Evolutionary conservation across 2,888 invertebrate genomes (phyloP).

Genomic region (Notocelia uddmanniana): DNA sequence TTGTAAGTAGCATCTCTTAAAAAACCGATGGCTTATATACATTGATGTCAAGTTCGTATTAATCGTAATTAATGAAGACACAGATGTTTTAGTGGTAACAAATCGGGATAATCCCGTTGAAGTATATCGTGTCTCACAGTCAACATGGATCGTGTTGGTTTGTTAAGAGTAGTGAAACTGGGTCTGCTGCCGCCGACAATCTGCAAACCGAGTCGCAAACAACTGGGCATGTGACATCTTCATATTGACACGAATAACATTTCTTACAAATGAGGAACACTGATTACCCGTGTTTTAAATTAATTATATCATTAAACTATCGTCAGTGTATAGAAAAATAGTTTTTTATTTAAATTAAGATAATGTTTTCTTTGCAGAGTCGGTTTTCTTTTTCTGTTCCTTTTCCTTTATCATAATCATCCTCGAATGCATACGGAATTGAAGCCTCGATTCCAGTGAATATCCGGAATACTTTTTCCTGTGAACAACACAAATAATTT

Average conservation of each 20-base stretch:
- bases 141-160: not conserved
- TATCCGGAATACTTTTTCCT: constrained; percentile 96
- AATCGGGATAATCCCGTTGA: no score
- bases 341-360: not conserved
- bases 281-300: not conserved
- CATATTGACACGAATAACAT: not conserved
- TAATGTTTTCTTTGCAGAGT: not conserved
- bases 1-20: not conserved
- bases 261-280: constrained; percentile 9
- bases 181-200: not conserved
- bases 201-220: not conserved
- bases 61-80: not conserved
- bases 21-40: not conserved
- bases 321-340: not conserved
- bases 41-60: no score
- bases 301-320: not conserved
- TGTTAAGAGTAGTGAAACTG: not conserved
- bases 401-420: constrained; percentile 67
- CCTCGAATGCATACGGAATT: constrained; percentile 95
- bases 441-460: constrained; percentile 94
- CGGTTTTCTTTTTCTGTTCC: constrained; percentile 37
- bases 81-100: no score
- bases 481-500: constrained; percentile 58
- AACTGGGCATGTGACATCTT: not conserved
- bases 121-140: not conserved